phyloP scores from a whole-genome alignment of 2,888 invertebrate genomes.

The Lacanobia wlatinum region DNA sequence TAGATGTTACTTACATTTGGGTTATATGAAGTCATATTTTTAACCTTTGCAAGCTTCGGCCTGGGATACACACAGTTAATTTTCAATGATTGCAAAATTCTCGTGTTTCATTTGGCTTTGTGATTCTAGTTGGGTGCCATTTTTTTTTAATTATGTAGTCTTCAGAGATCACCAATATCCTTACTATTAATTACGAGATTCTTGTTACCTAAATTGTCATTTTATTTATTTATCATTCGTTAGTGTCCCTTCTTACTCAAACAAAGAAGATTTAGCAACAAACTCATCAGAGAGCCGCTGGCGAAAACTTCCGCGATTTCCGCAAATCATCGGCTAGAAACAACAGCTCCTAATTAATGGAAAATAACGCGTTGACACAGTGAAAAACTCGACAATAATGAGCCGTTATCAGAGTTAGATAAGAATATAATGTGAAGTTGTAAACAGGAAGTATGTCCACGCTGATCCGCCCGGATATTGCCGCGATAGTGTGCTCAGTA shows the following conservation, averaged over 20 bases:
- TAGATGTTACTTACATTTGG: neutral
- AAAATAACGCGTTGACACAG: slow-evolving; percentile 39
- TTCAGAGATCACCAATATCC: no score
- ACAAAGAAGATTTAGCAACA: neutral
- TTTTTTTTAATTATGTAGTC: no score
- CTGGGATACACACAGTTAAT: no score
- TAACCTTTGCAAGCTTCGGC: no score
- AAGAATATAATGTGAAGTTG: slow-evolving; percentile 35
- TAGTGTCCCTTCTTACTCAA: neutral
- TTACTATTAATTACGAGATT: no score
- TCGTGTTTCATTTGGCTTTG: no score
- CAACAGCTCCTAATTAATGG: slow-evolving; percentile 24
- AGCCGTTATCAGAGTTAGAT: slow-evolving; percentile 49
- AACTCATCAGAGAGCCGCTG: no score
- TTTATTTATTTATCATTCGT: no score
- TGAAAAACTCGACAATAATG: slow-evolving; percentile 33
- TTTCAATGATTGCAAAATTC: no score
- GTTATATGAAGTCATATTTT: neutral
- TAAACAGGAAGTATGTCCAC: slow-evolving; percentile 61
- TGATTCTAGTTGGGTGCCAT: no score
- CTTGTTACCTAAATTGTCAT: no score
- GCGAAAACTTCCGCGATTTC: neutral
- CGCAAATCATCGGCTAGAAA: neutral
- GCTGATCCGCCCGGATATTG: slow-evolving; percentile 57
- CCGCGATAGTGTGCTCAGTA: slow-evolving; percentile 35